Percentiles rank a stretch among this genome's conserved stretches.
Evolutionary conservation across 2,888 invertebrate genomes (phyloP).

Genomic region (Dioctria linearis): DNA sequence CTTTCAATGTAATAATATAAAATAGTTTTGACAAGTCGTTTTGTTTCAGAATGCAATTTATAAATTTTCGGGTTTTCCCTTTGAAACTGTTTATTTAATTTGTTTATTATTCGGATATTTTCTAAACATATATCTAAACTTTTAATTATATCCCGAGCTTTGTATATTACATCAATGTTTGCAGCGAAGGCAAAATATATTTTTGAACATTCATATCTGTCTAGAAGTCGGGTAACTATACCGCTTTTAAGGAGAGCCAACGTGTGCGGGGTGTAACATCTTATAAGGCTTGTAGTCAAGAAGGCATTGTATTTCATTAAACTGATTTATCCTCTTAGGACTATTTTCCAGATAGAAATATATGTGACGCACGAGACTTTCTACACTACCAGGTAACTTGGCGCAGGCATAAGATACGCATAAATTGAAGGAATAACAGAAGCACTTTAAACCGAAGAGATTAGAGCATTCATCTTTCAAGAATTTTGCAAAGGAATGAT

Average conservation of each 20-base stretch:
- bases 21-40: too few species aligned
- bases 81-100: too few species aligned
- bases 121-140: too few species aligned
- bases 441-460: constrained; percentile 65
- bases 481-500: constrained; percentile 63
- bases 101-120: too few species aligned
- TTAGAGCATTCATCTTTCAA: constrained; percentile 63
- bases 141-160: background rate
- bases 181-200: constrained; percentile 46
- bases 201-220: constrained; percentile 47
- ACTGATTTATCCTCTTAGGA: constrained; percentile 62
- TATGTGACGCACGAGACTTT: constrained; percentile 57
- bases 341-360: constrained; percentile 64
- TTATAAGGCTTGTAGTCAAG: constrained; percentile 62
- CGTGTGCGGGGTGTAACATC: constrained; percentile 57
- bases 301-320: constrained; percentile 62
- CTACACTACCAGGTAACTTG: constrained; percentile 60
- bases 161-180: constrained; percentile 39
- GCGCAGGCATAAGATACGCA: constrained; percentile 64
- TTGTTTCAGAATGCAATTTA: too few species aligned
- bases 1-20: too few species aligned
- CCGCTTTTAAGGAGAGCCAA: constrained; percentile 47
- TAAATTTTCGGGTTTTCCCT: too few species aligned
- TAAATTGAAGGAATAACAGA: constrained; percentile 65
- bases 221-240: constrained; percentile 39